Base-by-base conservation (phyloP, 2,888 invertebrate genomes). In the Drosophila niveifrons region DNA sequence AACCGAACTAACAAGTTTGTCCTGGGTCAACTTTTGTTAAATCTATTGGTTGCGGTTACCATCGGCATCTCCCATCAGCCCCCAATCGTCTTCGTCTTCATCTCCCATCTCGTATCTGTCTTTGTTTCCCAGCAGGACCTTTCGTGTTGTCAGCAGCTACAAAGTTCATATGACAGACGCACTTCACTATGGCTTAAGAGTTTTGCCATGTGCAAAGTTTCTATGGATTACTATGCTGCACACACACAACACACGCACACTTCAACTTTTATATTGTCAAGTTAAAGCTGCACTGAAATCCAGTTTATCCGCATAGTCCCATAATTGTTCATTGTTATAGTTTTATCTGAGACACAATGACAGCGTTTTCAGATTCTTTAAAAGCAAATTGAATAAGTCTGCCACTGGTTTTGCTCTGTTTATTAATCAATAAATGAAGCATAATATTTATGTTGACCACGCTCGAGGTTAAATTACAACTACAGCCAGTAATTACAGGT, bases 341-440 rank as follows among this genome's bases (percentile, higher is more conserved):
- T 29, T 41, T 41, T 41, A 44, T 18, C 17, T 28, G 2, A n/a
- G 10, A 36, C 18, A 13, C 31, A 34, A 46, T 23, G 34, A 15
- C 18, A 44, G 46, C 31, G 15, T 47, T 51, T 36, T 34, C 7
- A 34, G 9, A 50, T 50, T 36, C n/a, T 36, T 51, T 18, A 18
- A 51, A 17, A 18, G 2, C 18, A 17, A 51, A 51, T 36, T 18
- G 51, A 50, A 50, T 17, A 50, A 34, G 8, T 8, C 13, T 7
- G 2, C 2, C 47, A 29, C 1, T 11, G 36, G 23, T 23, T n/a
- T 41, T 52, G n/a, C 28, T 52, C 17, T 44, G 23, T 29, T 31
- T 39, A 31, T 65, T 41, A 76, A 85, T 80, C 81, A 66, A 81
- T 85, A 76, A 81, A 59, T 68, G 43, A 70, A 67, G 17, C 47